Evolutionary conservation across 2,888 invertebrate species (phyloP).

Genomic region (Melinaea menophilus): DNA sequence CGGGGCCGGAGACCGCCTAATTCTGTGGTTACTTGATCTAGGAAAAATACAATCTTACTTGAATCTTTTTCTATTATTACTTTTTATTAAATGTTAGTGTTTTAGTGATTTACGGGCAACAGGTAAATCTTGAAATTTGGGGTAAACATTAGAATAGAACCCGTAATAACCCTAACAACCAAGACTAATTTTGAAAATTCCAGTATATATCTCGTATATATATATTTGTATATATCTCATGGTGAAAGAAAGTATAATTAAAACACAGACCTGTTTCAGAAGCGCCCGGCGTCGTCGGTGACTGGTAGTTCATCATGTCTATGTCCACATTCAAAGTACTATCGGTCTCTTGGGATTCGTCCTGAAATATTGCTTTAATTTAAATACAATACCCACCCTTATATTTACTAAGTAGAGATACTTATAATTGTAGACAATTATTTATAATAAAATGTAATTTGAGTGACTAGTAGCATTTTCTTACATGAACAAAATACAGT

Average conservation of each 20-base stretch:
- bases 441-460: too few relatives aligned
- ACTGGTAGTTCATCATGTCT: slow-evolving; percentile 43
- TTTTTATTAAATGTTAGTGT: not conserved
- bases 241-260: not conserved
- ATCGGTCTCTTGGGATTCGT: slow-evolving; percentile 33
- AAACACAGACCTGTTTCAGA: slow-evolving; percentile 49
- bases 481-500: too few relatives aligned
- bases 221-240: too few relatives aligned
- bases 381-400: not conserved
- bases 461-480: too few relatives aligned
- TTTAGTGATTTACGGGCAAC: not conserved
- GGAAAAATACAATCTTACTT: not conserved
- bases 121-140: too few relatives aligned
- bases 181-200: too few relatives aligned
- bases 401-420: too few relatives aligned
- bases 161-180: too few relatives aligned
- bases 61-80: not conserved
- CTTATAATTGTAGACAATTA: too few relatives aligned
- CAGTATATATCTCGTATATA: too few relatives aligned
- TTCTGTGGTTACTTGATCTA: slow-evolving; percentile 51
- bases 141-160: too few relatives aligned
- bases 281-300: slow-evolving; percentile 41
- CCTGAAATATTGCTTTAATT: slow-evolving; percentile 35
- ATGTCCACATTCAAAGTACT: slow-evolving; percentile 43
- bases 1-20: slow-evolving; percentile 80